Conservation (phyloP, 2,888 invertebrate species). For the Andrena haemorrhoa region DNA sequence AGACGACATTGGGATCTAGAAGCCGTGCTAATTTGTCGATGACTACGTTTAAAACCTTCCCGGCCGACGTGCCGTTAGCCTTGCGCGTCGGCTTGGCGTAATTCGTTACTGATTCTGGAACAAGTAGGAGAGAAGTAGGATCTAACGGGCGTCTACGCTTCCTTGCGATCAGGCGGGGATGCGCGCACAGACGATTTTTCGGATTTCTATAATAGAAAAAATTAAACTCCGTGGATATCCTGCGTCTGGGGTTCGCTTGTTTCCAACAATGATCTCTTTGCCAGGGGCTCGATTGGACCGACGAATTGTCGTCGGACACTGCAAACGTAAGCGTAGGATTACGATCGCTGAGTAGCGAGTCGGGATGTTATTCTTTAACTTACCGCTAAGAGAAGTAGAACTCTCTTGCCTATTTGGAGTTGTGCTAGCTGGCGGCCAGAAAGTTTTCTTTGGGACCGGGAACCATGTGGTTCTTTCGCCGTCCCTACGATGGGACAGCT, state of each 20-base stretch:
- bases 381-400: conserved; percentile 93
- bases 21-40: conserved; percentile 82
- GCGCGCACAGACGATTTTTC: conserved; percentile 83
- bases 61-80: conserved; percentile 73
- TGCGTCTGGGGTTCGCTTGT: conserved; percentile 91
- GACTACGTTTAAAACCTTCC: conserved; percentile 79
- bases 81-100: conserved; percentile 72
- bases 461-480: conserved; percentile 95
- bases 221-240: conserved; percentile 90
- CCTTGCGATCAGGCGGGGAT: conserved; percentile 85
- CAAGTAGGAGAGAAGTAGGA: conserved; percentile 77
- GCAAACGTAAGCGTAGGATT: conserved; percentile 69
- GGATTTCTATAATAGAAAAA: conserved; percentile 89
- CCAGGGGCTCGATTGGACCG: conserved; percentile 96
- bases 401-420: conserved; percentile 90
- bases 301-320: conserved; percentile 96
- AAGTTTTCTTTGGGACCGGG: conserved; percentile 94
- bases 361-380: conserved; percentile 75
- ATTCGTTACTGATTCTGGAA: conserved; percentile 70
- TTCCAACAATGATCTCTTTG: conserved; percentile 96
- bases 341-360: background rate
- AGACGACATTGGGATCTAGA: conserved; percentile 88
- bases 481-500: conserved; percentile 91
- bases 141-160: conserved; percentile 91
- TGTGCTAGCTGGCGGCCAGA: conserved; percentile 93